phyloP scores from a whole-genome alignment of 2,113 vertebrate genomes.

The Trematomus loennbergii region DNA sequence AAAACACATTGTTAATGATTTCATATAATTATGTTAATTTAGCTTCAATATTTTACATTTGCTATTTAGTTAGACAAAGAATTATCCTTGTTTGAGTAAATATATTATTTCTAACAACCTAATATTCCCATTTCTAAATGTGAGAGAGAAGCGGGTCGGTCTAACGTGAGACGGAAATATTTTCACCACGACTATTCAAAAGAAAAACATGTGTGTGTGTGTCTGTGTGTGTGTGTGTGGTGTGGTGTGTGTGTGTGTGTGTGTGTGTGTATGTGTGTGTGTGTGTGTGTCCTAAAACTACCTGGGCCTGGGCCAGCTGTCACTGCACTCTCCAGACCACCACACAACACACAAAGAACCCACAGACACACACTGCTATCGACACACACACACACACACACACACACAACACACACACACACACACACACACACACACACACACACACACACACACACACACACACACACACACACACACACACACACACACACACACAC shows the following conservation, averaged over 20 bases:
- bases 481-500: slow-evolving; percentile 59
- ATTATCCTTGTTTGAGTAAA: not conserved
- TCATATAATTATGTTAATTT: not conserved
- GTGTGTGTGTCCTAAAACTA: slow-evolving; percentile 60
- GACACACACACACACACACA: slow-evolving; percentile 23
- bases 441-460: slow-evolving; percentile 31
- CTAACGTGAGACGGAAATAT: too few species aligned
- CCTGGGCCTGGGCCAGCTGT: slow-evolving; percentile 83
- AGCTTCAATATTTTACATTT: not conserved
- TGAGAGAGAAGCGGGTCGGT: too few species aligned
- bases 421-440: slow-evolving; percentile 48
- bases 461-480: slow-evolving; percentile 60
- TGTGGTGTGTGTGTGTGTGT: not conserved
- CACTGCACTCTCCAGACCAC: slow-evolving; percentile 62
- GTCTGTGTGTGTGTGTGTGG: slow-evolving; percentile 30
- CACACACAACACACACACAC: too few species aligned
- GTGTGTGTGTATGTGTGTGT: slow-evolving; percentile 9
- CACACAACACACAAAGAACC: slow-evolving; percentile 51
- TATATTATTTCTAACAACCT: not conserved
- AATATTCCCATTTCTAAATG: not conserved
- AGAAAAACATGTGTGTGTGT: too few species aligned
- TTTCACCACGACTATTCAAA: too few species aligned
- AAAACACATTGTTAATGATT: not conserved
- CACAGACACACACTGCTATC: slow-evolving; percentile 35
- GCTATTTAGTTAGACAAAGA: not conserved